These are phyloP conservation scores for Trachelus tabidus DNA, from an alignment of 2,888 invertebrate genomes.

Conservation along the genomic window DNA sequence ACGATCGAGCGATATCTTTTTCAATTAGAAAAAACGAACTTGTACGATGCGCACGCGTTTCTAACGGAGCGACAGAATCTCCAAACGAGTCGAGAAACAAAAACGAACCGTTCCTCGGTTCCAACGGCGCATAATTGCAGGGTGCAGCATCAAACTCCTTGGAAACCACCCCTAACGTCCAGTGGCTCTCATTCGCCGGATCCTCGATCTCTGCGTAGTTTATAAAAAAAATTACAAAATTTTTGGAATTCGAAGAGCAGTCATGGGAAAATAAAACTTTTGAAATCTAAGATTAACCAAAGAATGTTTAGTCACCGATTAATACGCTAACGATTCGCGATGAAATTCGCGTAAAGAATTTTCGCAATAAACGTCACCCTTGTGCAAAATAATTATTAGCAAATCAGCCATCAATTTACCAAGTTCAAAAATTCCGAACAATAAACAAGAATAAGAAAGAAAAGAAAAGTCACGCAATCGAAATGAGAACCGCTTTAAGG, in stretches of 20 bases:
- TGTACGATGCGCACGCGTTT: not conserved
- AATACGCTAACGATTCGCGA: not conserved
- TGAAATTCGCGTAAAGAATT: not conserved
- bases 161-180: conserved; percentile 30
- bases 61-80: not conserved
- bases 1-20: conserved; percentile 1
- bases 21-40: not conserved
- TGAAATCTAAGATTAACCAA: fast-evolving
- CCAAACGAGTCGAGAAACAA: conserved; percentile 29
- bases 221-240: not conserved
- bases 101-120: conserved; percentile 24
- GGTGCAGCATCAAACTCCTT: conserved; percentile 29
- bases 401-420: not conserved
- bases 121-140: conserved; percentile 38
- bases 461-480: not conserved
- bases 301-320: not conserved
- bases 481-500: conserved; percentile 41
- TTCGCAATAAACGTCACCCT: not conserved
- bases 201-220: no score
- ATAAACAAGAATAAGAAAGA: not conserved
- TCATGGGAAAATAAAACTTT: not conserved
- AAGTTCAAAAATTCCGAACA: not conserved
- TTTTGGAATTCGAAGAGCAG: not conserved
- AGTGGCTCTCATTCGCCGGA: conserved; percentile 26
- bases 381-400: not conserved